Evolutionary conservation across 1,140 invertebrate species (phyloP).

Genomic region (Anastrepha obliqua): DNA sequence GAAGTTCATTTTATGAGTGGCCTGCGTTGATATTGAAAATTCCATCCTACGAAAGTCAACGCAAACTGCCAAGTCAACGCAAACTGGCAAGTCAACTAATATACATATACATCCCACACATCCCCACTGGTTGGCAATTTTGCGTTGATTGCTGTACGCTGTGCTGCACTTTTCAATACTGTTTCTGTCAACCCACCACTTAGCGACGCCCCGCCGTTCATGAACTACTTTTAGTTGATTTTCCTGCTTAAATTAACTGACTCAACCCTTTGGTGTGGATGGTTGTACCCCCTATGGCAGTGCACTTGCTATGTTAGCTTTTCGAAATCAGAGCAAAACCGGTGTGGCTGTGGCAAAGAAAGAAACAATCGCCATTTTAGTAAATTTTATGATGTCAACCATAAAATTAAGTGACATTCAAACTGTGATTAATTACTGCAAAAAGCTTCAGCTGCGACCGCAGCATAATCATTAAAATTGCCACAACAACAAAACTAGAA

Average conservation of each 20-base stretch:
- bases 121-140: background rate
- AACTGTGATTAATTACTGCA: constrained; percentile 58
- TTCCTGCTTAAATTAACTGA: background rate
- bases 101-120: background rate
- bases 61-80: background rate
- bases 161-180: background rate
- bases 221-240: constrained; percentile 9
- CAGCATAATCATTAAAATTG: constrained; percentile 56
- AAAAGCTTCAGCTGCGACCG: constrained; percentile 45
- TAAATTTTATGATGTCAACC: constrained; percentile 57
- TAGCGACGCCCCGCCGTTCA: background rate
- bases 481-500: background rate
- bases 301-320: background rate
- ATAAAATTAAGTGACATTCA: constrained; percentile 59
- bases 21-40: constrained; percentile 18
- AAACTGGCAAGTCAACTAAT: background rate
- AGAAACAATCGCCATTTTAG: constrained; percentile 52
- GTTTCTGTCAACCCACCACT: background rate
- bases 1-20: constrained; percentile 18
- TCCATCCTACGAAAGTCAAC: background rate
- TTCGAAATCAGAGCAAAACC: background rate
- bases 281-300: background rate
- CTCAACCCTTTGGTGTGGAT: background rate
- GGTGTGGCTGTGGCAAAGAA: background rate
- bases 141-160: background rate